Percentiles rank a stretch among this genome's conserved stretches.
These are phyloP conservation scores for Potamarius usumacintae DNA, from an alignment of 2,113 vertebrate species.

Conservation along the genomic window DNA sequence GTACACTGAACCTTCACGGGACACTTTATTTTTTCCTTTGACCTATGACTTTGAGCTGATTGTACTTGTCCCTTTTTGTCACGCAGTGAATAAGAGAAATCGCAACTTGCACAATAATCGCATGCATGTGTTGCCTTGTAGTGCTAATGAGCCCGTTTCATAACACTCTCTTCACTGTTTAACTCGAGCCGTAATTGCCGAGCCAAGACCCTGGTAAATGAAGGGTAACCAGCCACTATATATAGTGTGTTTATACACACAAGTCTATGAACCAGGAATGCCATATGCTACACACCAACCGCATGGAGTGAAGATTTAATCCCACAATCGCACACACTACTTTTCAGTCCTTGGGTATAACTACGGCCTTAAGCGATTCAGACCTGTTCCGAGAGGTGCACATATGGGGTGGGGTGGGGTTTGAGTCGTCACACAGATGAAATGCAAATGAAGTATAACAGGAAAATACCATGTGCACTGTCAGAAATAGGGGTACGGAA, in stretches of 20 bases:
- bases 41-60: background rate
- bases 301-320: background rate
- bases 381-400: too few species aligned
- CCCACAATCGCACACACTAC: background rate
- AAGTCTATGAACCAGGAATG: too few species aligned
- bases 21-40: background rate
- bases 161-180: slow-evolving; percentile 10
- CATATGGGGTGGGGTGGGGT: too few species aligned
- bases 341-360: background rate
- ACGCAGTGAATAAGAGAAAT: background rate
- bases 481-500: too few species aligned
- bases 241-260: background rate
- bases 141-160: slow-evolving; percentile 26
- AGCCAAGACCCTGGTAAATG: slow-evolving; percentile 20
- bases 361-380: background rate
- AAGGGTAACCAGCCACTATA: slow-evolving; percentile 15
- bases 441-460: too few species aligned
- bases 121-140: slow-evolving; percentile 20
- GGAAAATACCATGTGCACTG: too few species aligned
- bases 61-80: slow-evolving; percentile 13
- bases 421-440: too few species aligned
- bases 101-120: slow-evolving; percentile 22
- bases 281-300: too few species aligned
- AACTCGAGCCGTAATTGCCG: slow-evolving; percentile 27
- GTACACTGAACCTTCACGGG: background rate